Percentiles rank a stretch among this genome's conserved stretches.
Evolutionary conservation across 1,140 invertebrate species (phyloP).

Genomic region (Neoseiulus cucumeris): DNA sequence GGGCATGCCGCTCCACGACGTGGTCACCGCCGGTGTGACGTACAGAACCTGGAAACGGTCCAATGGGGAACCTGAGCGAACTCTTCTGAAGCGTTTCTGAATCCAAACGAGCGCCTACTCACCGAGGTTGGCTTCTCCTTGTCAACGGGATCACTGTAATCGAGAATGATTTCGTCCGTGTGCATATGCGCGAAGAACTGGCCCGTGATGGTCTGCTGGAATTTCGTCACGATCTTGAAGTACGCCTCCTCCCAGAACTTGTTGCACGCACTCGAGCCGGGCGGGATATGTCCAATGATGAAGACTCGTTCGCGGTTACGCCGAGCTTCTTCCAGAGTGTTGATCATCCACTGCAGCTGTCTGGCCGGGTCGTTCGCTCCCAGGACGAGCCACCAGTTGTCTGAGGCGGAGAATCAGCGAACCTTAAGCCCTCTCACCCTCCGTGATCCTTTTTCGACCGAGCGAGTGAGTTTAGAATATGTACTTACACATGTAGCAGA

Average conservation of each 20-base stretch:
- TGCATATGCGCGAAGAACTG: slow-evolving; percentile 94
- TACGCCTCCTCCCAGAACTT: slow-evolving; percentile 81
- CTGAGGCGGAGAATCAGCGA: neutral
- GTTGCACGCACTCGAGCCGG: slow-evolving; percentile 71
- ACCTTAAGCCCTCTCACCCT: too few species aligned
- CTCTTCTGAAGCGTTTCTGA: too few species aligned
- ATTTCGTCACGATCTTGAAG: slow-evolving; percentile 56
- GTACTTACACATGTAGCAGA: slow-evolving; percentile 47
- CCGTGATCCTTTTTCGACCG: neutral
- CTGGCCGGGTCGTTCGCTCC: slow-evolving; percentile 36
- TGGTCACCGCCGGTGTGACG: neutral
- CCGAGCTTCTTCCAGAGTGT: slow-evolving; percentile 40
- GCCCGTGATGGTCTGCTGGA: slow-evolving; percentile 60
- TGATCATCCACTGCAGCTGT: slow-evolving; percentile 55
- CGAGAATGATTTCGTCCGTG: slow-evolving; percentile 56
- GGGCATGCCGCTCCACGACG: slow-evolving; percentile 3
- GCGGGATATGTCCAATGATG: slow-evolving; percentile 91
- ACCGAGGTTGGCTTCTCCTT: neutral
- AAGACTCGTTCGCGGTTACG: slow-evolving; percentile 41
- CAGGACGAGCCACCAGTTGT: slow-evolving; percentile 27
- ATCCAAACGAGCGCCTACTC: too few species aligned
- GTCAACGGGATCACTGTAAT: neutral
- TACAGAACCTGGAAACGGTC: neutral
- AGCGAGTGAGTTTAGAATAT: neutral
- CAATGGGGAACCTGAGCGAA: too few species aligned